Percentiles rank a stretch among this genome's conserved stretches.
These are phyloP conservation scores for Drosophila mercatorum DNA, from an alignment of 2,888 invertebrate genomes.

Conservation along the genomic window DNA sequence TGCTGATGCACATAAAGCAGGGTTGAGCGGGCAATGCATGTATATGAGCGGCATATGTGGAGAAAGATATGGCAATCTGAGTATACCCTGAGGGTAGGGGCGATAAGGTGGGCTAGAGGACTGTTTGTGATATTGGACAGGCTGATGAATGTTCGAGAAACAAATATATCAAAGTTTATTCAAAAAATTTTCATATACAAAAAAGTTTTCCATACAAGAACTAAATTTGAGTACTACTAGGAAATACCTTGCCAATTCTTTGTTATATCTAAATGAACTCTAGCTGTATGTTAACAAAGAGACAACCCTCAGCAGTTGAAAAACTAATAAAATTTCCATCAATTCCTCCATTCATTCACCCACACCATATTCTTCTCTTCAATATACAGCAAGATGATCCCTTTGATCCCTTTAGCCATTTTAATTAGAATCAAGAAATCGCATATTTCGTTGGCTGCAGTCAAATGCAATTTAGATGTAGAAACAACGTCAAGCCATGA, in stretches of 20 bases:
- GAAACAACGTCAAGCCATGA: constrained; percentile 33
- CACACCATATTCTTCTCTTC: neutral
- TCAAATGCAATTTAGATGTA: constrained; percentile 40
- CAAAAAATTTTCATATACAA: too few species aligned
- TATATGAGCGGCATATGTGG: neutral
- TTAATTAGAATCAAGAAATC: constrained; percentile 59
- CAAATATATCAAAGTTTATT: too few species aligned
- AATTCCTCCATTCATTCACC: too few species aligned
- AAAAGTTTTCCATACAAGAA: too few species aligned
- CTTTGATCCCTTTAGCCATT: constrained; percentile 16
- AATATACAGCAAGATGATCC: neutral
- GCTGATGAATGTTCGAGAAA: neutral
- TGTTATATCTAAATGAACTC: too few species aligned
- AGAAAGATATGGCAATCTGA: neutral
- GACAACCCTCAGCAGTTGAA: too few species aligned
- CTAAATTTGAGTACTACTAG: neutral
- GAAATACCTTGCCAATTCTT: too few species aligned
- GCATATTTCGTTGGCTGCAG: constrained; percentile 14
- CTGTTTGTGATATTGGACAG: neutral
- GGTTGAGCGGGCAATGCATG: neutral
- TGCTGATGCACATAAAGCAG: constrained; percentile 14
- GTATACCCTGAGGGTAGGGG: neutral
- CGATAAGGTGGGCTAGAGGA: neutral
- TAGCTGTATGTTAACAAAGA: too few species aligned
- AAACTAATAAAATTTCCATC: too few species aligned